Conservation (phyloP, 2,113 vertebrate species). For the Puntigrus tetrazona region DNA sequence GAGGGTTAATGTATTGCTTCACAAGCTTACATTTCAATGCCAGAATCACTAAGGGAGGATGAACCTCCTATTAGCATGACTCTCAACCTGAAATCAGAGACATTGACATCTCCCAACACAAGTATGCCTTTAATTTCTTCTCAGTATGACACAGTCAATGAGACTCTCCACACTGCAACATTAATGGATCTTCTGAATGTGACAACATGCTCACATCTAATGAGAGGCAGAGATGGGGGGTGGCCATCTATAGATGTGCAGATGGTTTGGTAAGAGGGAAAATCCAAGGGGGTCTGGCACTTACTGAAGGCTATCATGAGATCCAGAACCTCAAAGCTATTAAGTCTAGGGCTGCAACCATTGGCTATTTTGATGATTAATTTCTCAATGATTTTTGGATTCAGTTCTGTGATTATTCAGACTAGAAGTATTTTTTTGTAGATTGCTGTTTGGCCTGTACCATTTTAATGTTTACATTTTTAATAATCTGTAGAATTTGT, state of each 20-base stretch:
- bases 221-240: slow-evolving; percentile 7
- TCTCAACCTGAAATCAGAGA: slow-evolving; percentile 11
- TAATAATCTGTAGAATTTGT: background rate
- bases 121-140: slow-evolving; percentile 34
- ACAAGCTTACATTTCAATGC: slow-evolving; percentile 1
- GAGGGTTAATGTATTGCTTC: background rate
- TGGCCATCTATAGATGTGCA: background rate
- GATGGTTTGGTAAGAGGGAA: background rate
- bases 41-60: background rate
- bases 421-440: background rate
- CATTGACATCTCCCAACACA: slow-evolving; percentile 34
- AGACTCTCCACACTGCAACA: slow-evolving; percentile 35
- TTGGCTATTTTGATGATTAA: background rate
- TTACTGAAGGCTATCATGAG: slow-evolving; percentile 29
- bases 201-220: slow-evolving; percentile 49
- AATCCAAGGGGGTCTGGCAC: background rate
- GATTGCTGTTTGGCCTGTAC: background rate
- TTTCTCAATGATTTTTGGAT: background rate
- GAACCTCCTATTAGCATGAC: background rate
- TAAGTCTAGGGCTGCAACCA: background rate
- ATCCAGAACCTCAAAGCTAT: background rate
- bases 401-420: background rate
- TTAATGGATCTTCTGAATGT: slow-evolving; percentile 52
- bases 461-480: background rate
- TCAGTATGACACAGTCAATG: slow-evolving; percentile 45